Percentiles rank a stretch among this genome's conserved stretches.
Evolutionary conservation across 2,888 invertebrate genomes (phyloP).

Genomic region (Eristalinus sepulchralis): DNA sequence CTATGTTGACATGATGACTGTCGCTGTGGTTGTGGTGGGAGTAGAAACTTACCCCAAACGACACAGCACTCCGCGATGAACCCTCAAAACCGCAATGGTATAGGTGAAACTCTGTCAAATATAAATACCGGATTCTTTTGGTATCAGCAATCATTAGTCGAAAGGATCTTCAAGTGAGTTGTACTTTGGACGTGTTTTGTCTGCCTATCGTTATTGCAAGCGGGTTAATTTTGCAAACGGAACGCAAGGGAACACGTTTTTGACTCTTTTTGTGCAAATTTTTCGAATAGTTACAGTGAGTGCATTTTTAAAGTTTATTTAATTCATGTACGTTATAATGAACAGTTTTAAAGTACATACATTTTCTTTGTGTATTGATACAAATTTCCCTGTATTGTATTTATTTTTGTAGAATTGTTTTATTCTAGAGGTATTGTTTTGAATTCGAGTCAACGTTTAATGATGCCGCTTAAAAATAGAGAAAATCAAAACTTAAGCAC

Average conservation of each 20-base stretch:
- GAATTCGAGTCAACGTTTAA: too few relatives aligned
- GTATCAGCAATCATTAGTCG: slow-evolving; percentile 56
- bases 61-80: background rate
- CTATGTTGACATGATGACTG: slow-evolving; percentile 8
- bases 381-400: too few relatives aligned
- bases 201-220: background rate
- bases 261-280: background rate
- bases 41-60: slow-evolving; percentile 23
- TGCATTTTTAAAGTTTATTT: background rate
- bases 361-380: too few relatives aligned
- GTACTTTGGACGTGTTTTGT: slow-evolving; percentile 34
- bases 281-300: background rate
- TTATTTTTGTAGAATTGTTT: too few relatives aligned
- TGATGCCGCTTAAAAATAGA: too few relatives aligned
- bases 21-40: background rate
- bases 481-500: too few relatives aligned
- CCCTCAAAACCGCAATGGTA: slow-evolving; percentile 13
- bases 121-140: slow-evolving; percentile 51
- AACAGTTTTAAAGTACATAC: too few relatives aligned
- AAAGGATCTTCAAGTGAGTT: slow-evolving; percentile 56
- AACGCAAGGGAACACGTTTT: background rate
- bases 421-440: too few relatives aligned
- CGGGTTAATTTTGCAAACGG: background rate
- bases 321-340: too few relatives aligned
- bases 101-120: slow-evolving; percentile 49